Evolutionary conservation across 2,113 vertebrate genomes (phyloP).

Genomic region (Centropus unirufus): DNA sequence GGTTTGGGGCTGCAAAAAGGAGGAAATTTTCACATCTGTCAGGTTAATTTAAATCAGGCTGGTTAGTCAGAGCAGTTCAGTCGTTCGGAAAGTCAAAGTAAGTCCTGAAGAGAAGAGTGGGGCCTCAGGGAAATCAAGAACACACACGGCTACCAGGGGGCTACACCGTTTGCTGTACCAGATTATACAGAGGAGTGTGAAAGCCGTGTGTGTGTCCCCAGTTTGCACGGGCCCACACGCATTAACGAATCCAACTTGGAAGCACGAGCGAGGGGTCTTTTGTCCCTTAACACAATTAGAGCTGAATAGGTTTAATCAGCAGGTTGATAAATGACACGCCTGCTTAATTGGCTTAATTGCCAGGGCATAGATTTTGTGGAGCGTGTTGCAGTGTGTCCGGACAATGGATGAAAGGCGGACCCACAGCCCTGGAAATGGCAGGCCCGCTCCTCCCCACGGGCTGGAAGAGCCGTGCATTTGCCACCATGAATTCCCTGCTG

Average conservation of each 20-base stretch:
- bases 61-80: slow-evolving; percentile 35
- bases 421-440: neutral
- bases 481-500: neutral
- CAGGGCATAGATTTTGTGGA: neutral
- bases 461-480: neutral
- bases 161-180: neutral
- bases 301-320: neutral
- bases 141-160: neutral
- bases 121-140: neutral
- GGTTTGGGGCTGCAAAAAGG: neutral
- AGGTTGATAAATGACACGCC: neutral
- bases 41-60: slow-evolving; percentile 26
- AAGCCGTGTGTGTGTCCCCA: neutral
- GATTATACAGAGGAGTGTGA: neutral
- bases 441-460: neutral
- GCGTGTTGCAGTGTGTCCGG: neutral
- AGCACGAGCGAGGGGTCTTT: neutral
- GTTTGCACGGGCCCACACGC: neutral
- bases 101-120: neutral
- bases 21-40: slow-evolving; percentile 28
- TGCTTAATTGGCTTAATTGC: neutral
- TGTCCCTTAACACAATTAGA: neutral
- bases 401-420: neutral
- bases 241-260: neutral
- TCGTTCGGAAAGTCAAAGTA: slow-evolving; percentile 32